Base-by-base conservation (phyloP, 2,113 vertebrate species). In the Rhipidura dahli region DNA sequence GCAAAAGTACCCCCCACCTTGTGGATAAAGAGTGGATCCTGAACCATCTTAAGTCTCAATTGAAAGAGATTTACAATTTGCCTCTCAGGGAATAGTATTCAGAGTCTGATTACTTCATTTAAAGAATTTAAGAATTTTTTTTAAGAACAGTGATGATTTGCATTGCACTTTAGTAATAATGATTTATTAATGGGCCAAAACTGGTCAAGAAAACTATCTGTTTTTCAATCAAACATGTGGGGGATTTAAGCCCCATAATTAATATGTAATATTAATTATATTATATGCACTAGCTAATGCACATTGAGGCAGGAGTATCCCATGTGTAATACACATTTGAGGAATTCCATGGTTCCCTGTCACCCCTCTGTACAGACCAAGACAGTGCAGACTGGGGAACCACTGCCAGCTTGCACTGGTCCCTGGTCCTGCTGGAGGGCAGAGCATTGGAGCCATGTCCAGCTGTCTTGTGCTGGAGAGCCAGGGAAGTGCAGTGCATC, bases 381-480 rank as follows among this genome's bases (percentile, higher is more conserved):
- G 70, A 3, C 16, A 20, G 57, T 28, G 59, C 72, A 42, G 75
- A 5, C 21, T 68, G 1, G 3, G 6, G 63, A 76, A 1, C 3
- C 2, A 1, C 14, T 80, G 61, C n/a, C 20, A 10, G 39, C 33
- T 35, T 66, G 31, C 22, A 9, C 28, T 33, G 11, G 2, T 77
- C 59, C 28, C 39, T 87, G 77, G 3, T 53, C 18, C 65, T 28
- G 4, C 33, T 31, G 40, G 30, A 44, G 28, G 4, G 39, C 37
- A 35, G 44, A 24, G 8, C 24, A 5, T 15, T 64, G 64, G 19
- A 7, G 10, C n/a, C 49, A 0, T 1, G 6, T 21, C 2, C 9
- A 6, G n/a, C n/a, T 39, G 39, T 37, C 6, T 20, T 59, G 50
- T 0, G 0, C 8, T 78, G 66, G 31, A 75, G 22, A 65, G 47